A percentile compares a stretch with the other conserved stretches of the same genome.
phyloP scores from a whole-genome alignment of 2,888 invertebrate species.

The Cyaniris semiargus region DNA sequence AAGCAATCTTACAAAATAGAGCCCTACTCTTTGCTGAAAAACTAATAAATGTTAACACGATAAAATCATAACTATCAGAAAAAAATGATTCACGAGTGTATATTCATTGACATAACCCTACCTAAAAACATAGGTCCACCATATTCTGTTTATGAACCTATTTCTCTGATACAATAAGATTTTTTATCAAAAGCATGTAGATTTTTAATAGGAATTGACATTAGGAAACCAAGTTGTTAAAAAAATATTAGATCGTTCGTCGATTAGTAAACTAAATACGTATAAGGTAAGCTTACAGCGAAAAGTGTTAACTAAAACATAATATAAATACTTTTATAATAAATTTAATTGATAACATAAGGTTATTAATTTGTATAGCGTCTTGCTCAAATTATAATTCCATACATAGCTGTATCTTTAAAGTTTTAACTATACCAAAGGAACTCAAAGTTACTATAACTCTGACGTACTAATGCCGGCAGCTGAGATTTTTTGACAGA shows the following conservation, averaged over 20 bases:
- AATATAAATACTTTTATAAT: background rate
- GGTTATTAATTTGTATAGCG: background rate
- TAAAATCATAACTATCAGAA: no score
- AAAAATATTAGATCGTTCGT: background rate
- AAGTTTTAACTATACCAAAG: background rate
- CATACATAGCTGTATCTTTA: background rate
- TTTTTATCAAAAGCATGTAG: background rate
- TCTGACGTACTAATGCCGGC: background rate
- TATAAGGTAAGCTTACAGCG: background rate
- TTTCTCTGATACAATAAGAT: no score
- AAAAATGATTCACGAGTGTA: no score
- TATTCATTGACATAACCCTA: no score
- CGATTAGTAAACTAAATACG: slow-evolving; percentile 3
- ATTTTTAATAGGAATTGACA: background rate
- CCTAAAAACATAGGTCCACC: no score
- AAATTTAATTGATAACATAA: background rate
- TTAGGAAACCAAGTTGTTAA: background rate
- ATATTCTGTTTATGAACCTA: background rate
- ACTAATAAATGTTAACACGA: background rate
- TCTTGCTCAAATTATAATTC: background rate
- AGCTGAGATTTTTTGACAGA: no score
- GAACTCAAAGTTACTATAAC: background rate
- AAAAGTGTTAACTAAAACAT: background rate
- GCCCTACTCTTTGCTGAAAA: background rate
- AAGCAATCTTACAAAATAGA: slow-evolving; percentile 4